phyloP scores from a whole-genome alignment of 2,113 vertebrate genomes.

The Hymenochirus boettgeri region DNA sequence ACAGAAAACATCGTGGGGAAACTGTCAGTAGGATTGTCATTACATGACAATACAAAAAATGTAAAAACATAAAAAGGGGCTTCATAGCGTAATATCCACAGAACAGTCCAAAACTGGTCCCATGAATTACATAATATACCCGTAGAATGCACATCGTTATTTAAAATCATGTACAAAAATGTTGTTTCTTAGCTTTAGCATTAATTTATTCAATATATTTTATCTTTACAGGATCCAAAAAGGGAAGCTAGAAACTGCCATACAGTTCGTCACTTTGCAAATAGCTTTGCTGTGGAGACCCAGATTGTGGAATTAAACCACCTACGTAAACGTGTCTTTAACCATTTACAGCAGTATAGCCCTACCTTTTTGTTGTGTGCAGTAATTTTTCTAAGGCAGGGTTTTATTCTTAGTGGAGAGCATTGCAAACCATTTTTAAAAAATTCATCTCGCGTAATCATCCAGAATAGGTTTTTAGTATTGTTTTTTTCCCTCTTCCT shows the following conservation, averaged over 20 bases:
- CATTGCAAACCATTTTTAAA: conserved; percentile 55
- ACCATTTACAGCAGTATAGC: conserved; percentile 48
- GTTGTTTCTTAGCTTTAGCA: too few relatives aligned
- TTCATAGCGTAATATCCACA: too few relatives aligned
- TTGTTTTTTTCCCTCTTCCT: conserved; percentile 51
- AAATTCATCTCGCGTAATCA: conserved; percentile 60
- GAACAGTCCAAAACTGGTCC: too few relatives aligned
- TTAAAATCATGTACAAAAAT: too few relatives aligned
- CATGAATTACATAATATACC: too few relatives aligned
- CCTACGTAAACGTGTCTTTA: conserved; percentile 44
- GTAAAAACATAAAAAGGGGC: too few relatives aligned
- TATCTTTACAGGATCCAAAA: conserved; percentile 78
- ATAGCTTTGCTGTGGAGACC: conserved; percentile 80
- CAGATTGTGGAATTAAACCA: conserved; percentile 72
- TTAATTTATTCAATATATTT: too few relatives aligned
- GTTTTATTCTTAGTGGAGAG: conserved; percentile 67
- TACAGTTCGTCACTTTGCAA: conserved; percentile 89
- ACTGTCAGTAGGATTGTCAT: too few relatives aligned
- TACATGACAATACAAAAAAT: too few relatives aligned
- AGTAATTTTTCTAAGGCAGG: conserved; percentile 68
- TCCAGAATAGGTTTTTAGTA: conserved; percentile 54
- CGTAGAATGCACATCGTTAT: too few relatives aligned
- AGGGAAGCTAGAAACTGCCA: conserved; percentile 75
- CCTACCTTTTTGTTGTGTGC: conserved; percentile 66
- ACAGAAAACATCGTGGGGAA: too few relatives aligned